Evolutionary conservation across 2,113 vertebrate species (phyloP), one percentile per base, ranked within the genome.

Genomic region (Centrocercus urophasianus): DNA sequence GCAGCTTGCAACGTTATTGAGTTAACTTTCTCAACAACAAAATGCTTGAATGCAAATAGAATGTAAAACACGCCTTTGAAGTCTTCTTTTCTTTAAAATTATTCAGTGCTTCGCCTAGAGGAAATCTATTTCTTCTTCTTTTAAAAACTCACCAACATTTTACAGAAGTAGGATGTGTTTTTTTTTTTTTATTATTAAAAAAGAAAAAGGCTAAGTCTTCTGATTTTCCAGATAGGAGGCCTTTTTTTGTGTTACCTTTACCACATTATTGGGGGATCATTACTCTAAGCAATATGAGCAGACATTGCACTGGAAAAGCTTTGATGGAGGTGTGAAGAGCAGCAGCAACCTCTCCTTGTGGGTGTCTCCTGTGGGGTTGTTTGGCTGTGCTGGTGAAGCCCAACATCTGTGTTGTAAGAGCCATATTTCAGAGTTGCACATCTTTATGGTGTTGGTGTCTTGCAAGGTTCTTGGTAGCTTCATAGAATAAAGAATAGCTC

Each of bases 1-100:
- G 66, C 25, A 87, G 50, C 18, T 57, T 77, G 64, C 2, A 10
- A 24, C 71, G 52, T 67, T 83, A 83, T 20, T 1, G 5, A 67
- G 48, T 79, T 81, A 88, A 74, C 88, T 67, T 86, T 86, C 72
- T 78, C 65, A 81, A 86, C 93, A 93, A 64, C 57, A 91, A 91
- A 93, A 83, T 81, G 79, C 79, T 65, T 75, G 69, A 81, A 88
- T 17, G 30, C 76, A 93, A 95, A 91, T 60, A 90, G 36, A 78
- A 67, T 89, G 70, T 57, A 92, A 93, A 93, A 86, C 0, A 3
- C 75, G 63, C 80, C 90, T 96, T 96, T 95, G 92, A 95, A 90
- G 88, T 83, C 0, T 63, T 88, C 82, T 21, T 82, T 77, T 66
- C 80, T 89, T 75, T 63, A 89, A 79, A 91, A 73, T 79, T 80